Base-by-base conservation (phyloP, 2,113 vertebrate species). In the Archilochus colubris region DNA sequence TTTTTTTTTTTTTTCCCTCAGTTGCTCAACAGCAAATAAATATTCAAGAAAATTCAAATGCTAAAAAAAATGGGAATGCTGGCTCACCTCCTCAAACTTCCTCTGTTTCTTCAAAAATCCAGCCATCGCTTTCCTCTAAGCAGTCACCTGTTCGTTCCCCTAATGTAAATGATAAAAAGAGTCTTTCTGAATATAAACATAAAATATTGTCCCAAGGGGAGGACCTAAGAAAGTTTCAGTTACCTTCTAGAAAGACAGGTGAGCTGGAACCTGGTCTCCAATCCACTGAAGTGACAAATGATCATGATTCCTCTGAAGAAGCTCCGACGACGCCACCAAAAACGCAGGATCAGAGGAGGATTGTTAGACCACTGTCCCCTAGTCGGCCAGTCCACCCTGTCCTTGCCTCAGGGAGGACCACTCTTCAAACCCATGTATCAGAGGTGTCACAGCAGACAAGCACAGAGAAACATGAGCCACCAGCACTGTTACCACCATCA, bases 351-450 rank as follows among this genome's bases (percentile, higher is more conserved):
- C 92, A 86, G 67, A 97, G 66, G 51, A 97, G 93, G 58, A 95
- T 87, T 48, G 48, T 59, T 33, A 98, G 98, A 53, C 97, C 98
- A 5, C 95, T 98, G 22, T 97, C 98, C 17, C 82, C 98, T 86
- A 95, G 98, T 77, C 97, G 97, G n/a, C 94, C 98, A 10, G 93
- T 98, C 70, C 98, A 98, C 88, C 97, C 97, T 90, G 96, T 97
- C 44, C 97, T 98, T 59, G 97, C 98, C 46, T 96, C 97, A 10
- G 97, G 98, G 22, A 98, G 98, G 95, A 97, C 94, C 7, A 97
- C 98, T 22, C 55, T 95, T 81, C 98, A 77, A 85, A 97, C 94
- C 11, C 90, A 88, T 3, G 44, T 30, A 8, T 79, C 95, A 28
- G 88, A 59, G 33, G 31, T 46, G 24, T 79, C 91, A 44, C 81